Evolutionary conservation across 2,797 vertebrate species (phyloP).

Genomic region (Gorsachius magnificus): DNA sequence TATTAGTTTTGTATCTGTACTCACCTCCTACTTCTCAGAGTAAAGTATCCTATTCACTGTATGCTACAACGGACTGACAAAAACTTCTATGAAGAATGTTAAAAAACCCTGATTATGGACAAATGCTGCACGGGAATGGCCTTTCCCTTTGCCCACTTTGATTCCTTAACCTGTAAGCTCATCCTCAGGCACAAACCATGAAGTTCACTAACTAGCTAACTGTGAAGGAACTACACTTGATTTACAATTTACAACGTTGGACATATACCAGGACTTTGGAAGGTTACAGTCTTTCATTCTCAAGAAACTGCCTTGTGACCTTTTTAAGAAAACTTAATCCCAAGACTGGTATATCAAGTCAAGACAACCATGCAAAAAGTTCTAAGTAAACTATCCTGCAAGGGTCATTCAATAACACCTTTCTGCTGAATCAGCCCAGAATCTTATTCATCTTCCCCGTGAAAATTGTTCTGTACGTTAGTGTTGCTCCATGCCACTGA

Average conservation of each 20-base stretch:
- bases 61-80: neutral
- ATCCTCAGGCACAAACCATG: neutral
- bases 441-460: neutral
- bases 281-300: neutral
- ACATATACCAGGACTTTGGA: neutral
- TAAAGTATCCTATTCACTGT: neutral
- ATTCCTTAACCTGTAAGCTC: neutral
- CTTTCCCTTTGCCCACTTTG: neutral
- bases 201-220: neutral
- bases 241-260: neutral
- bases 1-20: neutral
- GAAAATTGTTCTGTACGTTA: neutral
- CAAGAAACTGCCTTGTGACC: neutral
- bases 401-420: neutral
- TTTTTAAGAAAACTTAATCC: conserved; percentile 6
- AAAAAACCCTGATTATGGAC: neutral
- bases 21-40: neutral
- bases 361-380: conserved; percentile 28
- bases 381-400: neutral
- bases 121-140: neutral
- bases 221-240: neutral
- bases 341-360: conserved; percentile 29
- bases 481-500: neutral
- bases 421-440: neutral
- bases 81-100: neutral